These are phyloP conservation scores for Taenioides sp. DNA, from an alignment of 2,797 vertebrate species.

Conservation along the genomic window DNA sequence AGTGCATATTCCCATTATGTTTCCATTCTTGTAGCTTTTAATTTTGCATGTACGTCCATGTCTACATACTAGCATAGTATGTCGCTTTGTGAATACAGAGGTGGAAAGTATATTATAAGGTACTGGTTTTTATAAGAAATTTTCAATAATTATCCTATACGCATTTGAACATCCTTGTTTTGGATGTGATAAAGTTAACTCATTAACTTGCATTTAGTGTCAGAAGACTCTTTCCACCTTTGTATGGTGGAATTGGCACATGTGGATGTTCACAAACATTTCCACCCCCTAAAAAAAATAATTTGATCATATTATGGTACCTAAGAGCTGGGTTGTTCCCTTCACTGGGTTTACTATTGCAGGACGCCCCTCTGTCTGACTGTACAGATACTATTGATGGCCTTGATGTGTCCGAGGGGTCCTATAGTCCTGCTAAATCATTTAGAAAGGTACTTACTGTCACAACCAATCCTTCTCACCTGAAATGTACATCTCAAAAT, in stretches of 20 bases:
- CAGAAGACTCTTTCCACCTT: conserved; percentile 50
- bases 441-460: conserved; percentile 96
- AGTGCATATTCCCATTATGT: not conserved
- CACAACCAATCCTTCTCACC: conserved; percentile 63
- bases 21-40: conserved; percentile 7
- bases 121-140: not conserved
- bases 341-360: conserved; percentile 95
- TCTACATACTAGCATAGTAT: not conserved
- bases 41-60: conserved; percentile 58
- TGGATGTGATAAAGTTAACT: not conserved
- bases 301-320: conserved; percentile 50
- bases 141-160: not conserved
- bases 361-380: conserved; percentile 99
- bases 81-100: conserved; percentile 45
- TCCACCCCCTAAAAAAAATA: conserved; percentile 34
- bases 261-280: conserved; percentile 28
- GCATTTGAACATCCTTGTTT: not conserved
- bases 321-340: conserved; percentile 79
- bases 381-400: conserved; percentile 99
- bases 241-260: conserved; percentile 45
- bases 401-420: conserved; percentile 95
- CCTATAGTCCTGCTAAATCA: conserved; percentile 95
- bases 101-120: conserved; percentile 45
- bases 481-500: conserved; percentile 35
- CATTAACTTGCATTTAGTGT: not conserved